These are phyloP conservation scores for Thalassaphorura encarpata DNA, from an alignment of 1,140 invertebrate genomes.

Conservation along the genomic window DNA sequence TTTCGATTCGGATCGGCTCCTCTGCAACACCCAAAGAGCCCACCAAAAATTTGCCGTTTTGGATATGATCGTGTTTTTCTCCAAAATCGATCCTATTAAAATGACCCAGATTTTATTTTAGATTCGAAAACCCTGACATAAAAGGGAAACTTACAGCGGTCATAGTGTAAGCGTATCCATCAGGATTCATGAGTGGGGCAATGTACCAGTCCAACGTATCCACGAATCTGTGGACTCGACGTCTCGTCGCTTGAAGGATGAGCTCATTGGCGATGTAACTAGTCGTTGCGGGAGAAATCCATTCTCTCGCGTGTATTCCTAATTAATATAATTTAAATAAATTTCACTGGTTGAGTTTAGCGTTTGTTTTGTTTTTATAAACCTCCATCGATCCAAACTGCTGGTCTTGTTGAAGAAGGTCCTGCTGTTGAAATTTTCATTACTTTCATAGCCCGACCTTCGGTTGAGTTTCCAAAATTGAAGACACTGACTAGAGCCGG, in stretches of 20 bases:
- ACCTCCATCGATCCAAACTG: slow-evolving; percentile 33
- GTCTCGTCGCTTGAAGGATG: slow-evolving; percentile 17
- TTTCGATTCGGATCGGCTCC: slow-evolving; percentile 75
- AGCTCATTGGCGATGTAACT: slow-evolving; percentile 30
- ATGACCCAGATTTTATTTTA: neutral
- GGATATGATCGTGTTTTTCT: slow-evolving; percentile 48
- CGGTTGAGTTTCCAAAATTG: slow-evolving; percentile 22
- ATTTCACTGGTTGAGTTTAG: neutral
- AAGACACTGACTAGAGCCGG: slow-evolving; percentile 19
- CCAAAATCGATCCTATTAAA: slow-evolving; percentile 14
- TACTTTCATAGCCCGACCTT: slow-evolving; percentile 24
- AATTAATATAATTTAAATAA: too few relatives aligned
- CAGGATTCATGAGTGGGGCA: slow-evolving; percentile 20
- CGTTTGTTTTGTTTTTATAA: too few relatives aligned
- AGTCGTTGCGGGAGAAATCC: slow-evolving; percentile 27
- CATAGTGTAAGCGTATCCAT: slow-evolving; percentile 28
- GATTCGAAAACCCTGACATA: neutral
- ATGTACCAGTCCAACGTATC: slow-evolving; percentile 30
- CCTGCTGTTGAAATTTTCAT: slow-evolving; percentile 29
- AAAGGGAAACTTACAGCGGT: neutral
- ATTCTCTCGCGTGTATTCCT: slow-evolving; percentile 22
- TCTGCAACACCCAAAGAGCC: slow-evolving; percentile 42
- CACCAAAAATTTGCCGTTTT: slow-evolving; percentile 32
- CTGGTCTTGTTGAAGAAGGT: slow-evolving; percentile 5
- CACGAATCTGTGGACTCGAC: slow-evolving; percentile 9